Conservation (phyloP, 1,140 invertebrate genomes). For the Chironomus tepperi region DNA sequence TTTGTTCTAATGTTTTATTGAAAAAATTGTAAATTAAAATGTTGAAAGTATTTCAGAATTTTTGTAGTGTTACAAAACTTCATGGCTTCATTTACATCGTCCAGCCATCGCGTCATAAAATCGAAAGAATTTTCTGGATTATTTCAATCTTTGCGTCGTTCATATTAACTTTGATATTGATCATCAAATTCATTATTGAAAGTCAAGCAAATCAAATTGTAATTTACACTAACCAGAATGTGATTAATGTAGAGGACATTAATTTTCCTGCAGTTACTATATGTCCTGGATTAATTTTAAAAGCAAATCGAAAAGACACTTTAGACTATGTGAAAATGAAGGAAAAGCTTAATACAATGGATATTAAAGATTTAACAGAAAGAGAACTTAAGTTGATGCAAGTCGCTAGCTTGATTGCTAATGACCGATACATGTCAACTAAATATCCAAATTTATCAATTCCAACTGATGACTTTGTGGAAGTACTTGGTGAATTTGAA, state of each 20-base stretch:
- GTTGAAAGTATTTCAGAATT: not conserved
- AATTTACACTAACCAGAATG: not conserved
- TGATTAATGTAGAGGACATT: not conserved
- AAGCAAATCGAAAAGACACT: not conserved
- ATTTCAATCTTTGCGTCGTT: not conserved
- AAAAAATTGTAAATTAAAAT: not conserved
- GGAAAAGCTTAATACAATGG: not conserved
- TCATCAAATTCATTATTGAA: not conserved
- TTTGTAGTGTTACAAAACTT: not conserved
- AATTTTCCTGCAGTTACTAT: not conserved
- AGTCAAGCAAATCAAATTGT: not conserved
- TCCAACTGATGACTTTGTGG: not conserved
- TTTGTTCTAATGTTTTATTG: too few species aligned
- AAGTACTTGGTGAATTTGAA: not conserved
- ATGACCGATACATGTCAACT: not conserved
- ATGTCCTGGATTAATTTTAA: not conserved
- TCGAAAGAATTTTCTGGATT: not conserved
- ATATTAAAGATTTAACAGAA: not conserved
- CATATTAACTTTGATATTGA: not conserved
- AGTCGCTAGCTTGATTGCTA: not conserved
- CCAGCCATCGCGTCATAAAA: not conserved
- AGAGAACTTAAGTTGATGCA: not conserved
- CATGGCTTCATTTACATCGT: not conserved
- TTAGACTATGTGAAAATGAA: not conserved
- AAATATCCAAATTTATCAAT: not conserved